Conservation (phyloP, 2,888 invertebrate species). For the Drosophila tripunctata region DNA sequence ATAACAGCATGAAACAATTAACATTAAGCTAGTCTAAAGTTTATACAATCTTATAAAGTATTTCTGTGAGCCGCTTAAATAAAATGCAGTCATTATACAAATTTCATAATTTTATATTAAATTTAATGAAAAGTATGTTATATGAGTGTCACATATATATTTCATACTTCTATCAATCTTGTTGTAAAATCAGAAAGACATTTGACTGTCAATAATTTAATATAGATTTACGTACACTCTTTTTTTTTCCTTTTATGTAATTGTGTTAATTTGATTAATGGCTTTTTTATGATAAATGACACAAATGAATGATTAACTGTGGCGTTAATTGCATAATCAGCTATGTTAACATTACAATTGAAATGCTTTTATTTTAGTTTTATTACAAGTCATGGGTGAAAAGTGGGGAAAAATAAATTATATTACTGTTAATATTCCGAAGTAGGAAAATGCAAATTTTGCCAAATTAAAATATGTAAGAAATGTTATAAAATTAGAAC, state of each 20-base stretch:
- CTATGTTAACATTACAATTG: constrained; percentile 14
- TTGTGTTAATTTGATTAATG: constrained; percentile 42
- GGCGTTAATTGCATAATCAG: constrained; percentile 29
- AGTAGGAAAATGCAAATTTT: no score
- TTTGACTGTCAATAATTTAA: constrained; percentile 1
- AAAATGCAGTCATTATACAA: no score
- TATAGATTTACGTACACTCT: not conserved
- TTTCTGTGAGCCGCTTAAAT: no score
- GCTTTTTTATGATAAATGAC: constrained; percentile 7
- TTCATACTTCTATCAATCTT: not conserved
- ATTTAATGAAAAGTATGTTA: no score
- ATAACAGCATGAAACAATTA: no score
- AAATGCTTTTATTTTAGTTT: not conserved
- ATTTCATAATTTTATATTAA: no score
- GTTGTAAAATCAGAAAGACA: not conserved
- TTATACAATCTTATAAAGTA: no score
- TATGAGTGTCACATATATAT: no score
- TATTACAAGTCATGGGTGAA: not conserved
- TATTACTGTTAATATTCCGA: no score
- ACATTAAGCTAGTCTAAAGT: no score
- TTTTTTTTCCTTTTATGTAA: constrained; percentile 14
- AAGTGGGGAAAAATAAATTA: not conserved
- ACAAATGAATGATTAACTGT: constrained; percentile 28
- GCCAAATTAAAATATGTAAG: no score
- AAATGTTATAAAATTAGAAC: no score